Evolutionary conservation across 2,797 vertebrate genomes (phyloP), one percentile per base, ranked within the genome.

Genomic region (Notolabrus celidotus): DNA sequence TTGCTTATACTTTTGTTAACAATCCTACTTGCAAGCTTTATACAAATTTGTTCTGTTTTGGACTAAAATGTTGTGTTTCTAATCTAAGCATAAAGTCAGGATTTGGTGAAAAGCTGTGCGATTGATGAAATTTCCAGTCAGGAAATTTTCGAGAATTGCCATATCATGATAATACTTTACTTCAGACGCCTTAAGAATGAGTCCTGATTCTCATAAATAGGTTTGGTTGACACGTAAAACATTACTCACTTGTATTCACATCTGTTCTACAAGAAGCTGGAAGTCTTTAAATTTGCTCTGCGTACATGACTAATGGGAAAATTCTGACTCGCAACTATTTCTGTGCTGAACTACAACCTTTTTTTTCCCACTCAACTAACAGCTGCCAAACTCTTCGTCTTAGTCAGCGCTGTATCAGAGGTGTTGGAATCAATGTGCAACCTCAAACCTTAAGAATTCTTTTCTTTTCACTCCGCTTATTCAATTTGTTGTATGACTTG

Each of bases 251-350:
- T 46, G 17, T 39, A 43, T 10, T 5, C 53, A 46, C 22, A 49
- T 33, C 31, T 31, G 33, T 19, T 68, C 2, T 25, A 49, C 22
- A 55, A 63, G 62, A 59, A 17, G n/a, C 47, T 46, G 17, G 22
- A 19, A 58, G 25, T 43, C 52, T n/a, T 23, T n/a, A n/a, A 42
- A 50, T 58, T 46, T 53, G 10, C 34, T 23, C 51, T 15, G 2
- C 23, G 45, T 34, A 7, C 22, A 9, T 75, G 73, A 86, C 31
- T 82, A 54, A 65, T 3, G 1, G 47, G 39, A 42, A 56, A 67
- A 17, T 29, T 55, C 10, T 50, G 60, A 66, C 63, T 27, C 5
- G 3, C 49, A 50, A 5, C 19, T 50, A 68, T 67, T 53, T 57
- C 15, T 52, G n/a, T 42, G 22, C 23, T 53, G 31, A 68, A 27